phyloP scores from a whole-genome alignment of 2,113 vertebrate genomes.

The Python bivittatus region DNA sequence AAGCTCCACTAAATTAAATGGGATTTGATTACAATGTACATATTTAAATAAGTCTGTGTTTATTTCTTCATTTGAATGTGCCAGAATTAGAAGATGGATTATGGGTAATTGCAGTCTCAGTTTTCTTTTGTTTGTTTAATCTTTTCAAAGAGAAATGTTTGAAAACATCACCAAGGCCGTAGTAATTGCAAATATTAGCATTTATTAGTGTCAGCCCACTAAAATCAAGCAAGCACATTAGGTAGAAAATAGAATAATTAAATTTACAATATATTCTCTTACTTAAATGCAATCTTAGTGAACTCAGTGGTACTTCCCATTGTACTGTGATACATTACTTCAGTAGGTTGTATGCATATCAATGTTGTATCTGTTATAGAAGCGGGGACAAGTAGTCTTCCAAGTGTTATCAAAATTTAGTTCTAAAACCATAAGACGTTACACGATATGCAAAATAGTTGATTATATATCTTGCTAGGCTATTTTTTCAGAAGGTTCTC shows the following conservation, averaged over 20 bases:
- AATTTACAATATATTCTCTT: not conserved
- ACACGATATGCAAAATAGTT: not conserved
- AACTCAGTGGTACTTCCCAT: too few species aligned
- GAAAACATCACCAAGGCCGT: not conserved
- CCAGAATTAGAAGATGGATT: conserved; percentile 2
- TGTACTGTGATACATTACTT: not conserved
- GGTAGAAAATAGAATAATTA: not conserved
- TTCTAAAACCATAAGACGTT: not conserved
- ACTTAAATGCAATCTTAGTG: not conserved
- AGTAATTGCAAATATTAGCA: not conserved
- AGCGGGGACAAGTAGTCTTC: not conserved
- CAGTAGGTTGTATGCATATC: not conserved
- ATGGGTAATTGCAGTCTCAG: not conserved
- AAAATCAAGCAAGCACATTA: not conserved
- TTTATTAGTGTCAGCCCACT: not conserved
- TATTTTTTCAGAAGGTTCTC: not conserved
- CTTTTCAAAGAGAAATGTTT: not conserved
- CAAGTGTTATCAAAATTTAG: not conserved
- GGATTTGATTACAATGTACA: not conserved
- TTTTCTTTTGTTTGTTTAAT: conserved; percentile 20
- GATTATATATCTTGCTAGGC: not conserved
- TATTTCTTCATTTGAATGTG: not conserved
- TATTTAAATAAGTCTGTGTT: not conserved
- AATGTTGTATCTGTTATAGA: not conserved
- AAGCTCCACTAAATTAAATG: not conserved